These are phyloP conservation scores for Brachyopa scutellaris DNA, from an alignment of 2,888 invertebrate species.

Conservation along the genomic window DNA sequence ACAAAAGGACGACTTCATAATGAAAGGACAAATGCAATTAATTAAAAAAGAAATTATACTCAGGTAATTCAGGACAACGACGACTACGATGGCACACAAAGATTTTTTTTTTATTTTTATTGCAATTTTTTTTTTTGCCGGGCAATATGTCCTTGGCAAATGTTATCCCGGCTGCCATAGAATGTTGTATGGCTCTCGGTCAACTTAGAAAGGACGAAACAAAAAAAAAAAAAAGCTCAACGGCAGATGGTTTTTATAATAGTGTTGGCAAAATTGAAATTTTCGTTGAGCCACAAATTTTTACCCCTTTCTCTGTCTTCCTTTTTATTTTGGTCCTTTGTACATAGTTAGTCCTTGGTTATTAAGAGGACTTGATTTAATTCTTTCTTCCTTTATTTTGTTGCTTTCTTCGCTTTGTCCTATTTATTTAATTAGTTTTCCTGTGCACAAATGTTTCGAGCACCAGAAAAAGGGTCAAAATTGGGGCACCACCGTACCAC, in stretches of 20 bases:
- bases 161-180: constrained; percentile 60
- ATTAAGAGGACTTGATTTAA: constrained; percentile 72
- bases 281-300: constrained; percentile 54
- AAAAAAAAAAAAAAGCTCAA: constrained; percentile 15
- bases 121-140: constrained; percentile 32
- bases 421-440: constrained; percentile 73
- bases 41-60: constrained; percentile 72
- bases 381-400: constrained; percentile 26
- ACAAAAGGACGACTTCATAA: constrained; percentile 62
- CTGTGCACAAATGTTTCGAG: constrained; percentile 66
- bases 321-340: constrained; percentile 32
- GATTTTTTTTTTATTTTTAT: constrained; percentile 58
- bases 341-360: constrained; percentile 67
- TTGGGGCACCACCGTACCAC: constrained; percentile 36
- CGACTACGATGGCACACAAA: constrained; percentile 44
- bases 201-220: neutral
- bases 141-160: constrained; percentile 71
- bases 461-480: constrained; percentile 60
- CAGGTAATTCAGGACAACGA: constrained; percentile 68
- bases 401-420: constrained; percentile 63
- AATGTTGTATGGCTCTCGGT: constrained; percentile 30
- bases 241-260: constrained; percentile 69
- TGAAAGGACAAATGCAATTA: constrained; percentile 73
- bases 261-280: constrained; percentile 67
- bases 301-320: constrained; percentile 34